Conservation (phyloP, 2,113 vertebrate genomes). For the Odontophorus gujanensis region DNA sequence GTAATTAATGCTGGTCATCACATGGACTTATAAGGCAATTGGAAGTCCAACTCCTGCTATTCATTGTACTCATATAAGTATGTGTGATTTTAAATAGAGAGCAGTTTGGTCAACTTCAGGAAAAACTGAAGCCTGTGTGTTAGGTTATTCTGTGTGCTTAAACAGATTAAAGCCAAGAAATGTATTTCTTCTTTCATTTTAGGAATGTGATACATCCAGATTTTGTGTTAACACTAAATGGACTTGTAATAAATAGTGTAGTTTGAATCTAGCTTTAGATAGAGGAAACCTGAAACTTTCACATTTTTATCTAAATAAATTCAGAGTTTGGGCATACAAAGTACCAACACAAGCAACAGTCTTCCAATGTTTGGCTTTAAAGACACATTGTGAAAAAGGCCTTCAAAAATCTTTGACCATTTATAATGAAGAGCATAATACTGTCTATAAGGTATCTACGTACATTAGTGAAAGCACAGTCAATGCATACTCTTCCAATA, state of each 20-base stretch:
- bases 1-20: neutral
- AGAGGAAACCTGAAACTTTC: neutral
- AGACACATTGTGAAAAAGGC: neutral
- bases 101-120: neutral
- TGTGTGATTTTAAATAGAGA: neutral
- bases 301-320: neutral
- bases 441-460: neutral
- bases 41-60: neutral
- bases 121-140: neutral
- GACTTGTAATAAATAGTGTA: neutral
- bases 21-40: neutral
- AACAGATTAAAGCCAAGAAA: neutral
- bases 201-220: fast-evolving
- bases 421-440: neutral
- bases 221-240: neutral
- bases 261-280: neutral
- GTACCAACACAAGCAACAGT: neutral
- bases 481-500: fast-evolving
- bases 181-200: neutral
- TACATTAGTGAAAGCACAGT: neutral
- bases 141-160: neutral
- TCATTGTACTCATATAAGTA: neutral
- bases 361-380: neutral
- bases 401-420: neutral
- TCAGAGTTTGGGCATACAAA: neutral